Conservation (phyloP, 2,797 vertebrate species). For the Thamnophis elegans region DNA sequence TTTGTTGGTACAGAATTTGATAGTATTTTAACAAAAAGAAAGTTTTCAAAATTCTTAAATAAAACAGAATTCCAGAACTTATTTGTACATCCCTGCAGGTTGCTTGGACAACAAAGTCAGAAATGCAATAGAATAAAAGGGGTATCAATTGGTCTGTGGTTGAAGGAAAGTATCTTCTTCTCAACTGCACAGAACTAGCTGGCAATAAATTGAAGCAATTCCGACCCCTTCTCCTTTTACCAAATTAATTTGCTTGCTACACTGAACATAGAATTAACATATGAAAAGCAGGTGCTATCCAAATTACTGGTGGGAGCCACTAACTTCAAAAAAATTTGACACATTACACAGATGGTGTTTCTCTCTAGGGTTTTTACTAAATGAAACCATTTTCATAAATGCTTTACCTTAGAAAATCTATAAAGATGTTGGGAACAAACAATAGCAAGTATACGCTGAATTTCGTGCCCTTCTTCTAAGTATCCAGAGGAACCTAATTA, state of each 20-base stretch:
- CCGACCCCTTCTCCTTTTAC: not conserved
- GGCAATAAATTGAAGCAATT: not conserved
- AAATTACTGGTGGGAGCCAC: not conserved
- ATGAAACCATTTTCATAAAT: not conserved
- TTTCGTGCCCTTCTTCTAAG: not conserved
- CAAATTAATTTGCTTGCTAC: not conserved
- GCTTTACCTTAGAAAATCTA: not conserved
- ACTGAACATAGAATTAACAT: not conserved
- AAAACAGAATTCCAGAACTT: not conserved
- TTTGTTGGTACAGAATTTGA: not conserved
- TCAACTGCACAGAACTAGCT: not conserved
- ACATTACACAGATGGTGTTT: not conserved
- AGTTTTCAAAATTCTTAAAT: not conserved
- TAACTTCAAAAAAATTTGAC: not conserved
- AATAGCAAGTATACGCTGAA: too few relatives aligned
- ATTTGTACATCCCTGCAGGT: not conserved
- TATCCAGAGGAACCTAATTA: not conserved
- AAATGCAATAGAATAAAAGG: not conserved
- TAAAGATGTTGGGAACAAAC: not conserved
- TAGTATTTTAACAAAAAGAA: not conserved
- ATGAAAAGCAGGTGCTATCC: not conserved
- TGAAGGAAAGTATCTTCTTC: not conserved
- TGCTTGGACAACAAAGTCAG: not conserved
- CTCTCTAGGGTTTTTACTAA: not conserved
- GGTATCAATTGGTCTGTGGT: not conserved